Conservation (phyloP, 2,888 invertebrate species). For the Heliconius erato region DNA sequence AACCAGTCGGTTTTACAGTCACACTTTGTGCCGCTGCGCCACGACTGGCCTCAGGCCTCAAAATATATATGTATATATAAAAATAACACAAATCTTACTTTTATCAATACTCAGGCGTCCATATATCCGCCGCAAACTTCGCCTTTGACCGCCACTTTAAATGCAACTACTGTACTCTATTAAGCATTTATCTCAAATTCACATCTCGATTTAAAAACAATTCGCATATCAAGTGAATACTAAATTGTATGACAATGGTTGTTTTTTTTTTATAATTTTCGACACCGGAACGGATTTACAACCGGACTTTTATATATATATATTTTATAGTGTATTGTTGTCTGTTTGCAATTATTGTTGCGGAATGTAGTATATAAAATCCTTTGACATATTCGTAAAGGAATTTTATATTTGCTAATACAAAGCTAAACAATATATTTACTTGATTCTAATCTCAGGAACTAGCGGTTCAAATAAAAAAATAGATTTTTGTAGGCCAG, state of each 20-base stretch:
- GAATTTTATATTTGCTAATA: no score
- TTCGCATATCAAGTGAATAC: conserved; percentile 58
- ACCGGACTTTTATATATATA: conserved; percentile 51
- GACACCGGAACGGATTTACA: conserved; percentile 59
- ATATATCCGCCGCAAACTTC: conserved; percentile 55
- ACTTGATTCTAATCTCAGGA: no score
- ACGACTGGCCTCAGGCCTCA: no score
- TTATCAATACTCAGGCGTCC: conserved; percentile 39
- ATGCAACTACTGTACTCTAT: conserved; percentile 55
- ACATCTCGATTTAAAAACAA: conserved; percentile 58
- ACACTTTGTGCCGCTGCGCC: no score
- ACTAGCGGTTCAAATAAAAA: no score
- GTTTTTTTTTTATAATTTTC: conserved; percentile 54
- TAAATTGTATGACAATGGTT: conserved; percentile 59
- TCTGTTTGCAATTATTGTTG: conserved; percentile 40
- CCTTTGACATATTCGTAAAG: neutral
- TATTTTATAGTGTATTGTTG: conserved; percentile 54
- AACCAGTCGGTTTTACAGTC: no score
- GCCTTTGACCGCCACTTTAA: conserved; percentile 50
- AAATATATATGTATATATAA: neutral
- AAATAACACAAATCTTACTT: neutral
- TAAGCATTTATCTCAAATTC: conserved; percentile 57
- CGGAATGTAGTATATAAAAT: neutral
- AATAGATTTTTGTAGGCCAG: no score
- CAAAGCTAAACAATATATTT: no score